Evolutionary conservation across 1,140 invertebrate genomes (phyloP).

Genomic region (Cydia fagiglandana): DNA sequence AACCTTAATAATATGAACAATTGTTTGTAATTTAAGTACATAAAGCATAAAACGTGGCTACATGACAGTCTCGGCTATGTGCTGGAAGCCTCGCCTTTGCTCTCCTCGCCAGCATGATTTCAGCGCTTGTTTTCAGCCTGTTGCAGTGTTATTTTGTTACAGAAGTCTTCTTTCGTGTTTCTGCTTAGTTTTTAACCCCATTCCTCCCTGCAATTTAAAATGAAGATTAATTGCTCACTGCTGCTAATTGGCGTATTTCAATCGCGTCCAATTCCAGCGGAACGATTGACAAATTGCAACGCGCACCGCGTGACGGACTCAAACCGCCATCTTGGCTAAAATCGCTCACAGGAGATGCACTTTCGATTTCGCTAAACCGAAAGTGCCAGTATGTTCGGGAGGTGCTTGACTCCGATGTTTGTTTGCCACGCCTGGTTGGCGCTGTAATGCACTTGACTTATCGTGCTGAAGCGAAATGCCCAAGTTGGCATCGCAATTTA

Average conservation of each 20-base stretch:
- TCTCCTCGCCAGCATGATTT: too few relatives aligned
- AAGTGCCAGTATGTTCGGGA: slow-evolving; percentile 71
- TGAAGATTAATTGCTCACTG: neutral
- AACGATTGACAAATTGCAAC: slow-evolving; percentile 58
- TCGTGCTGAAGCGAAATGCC: slow-evolving; percentile 59
- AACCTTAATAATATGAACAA: too few relatives aligned
- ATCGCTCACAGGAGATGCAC: slow-evolving; percentile 58
- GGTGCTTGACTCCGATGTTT: slow-evolving; percentile 72
- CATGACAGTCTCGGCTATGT: too few relatives aligned
- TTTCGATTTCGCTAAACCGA: slow-evolving; percentile 75
- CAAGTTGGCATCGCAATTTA: slow-evolving; percentile 62
- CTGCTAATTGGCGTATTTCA: slow-evolving; percentile 12
- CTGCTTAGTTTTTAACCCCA: too few relatives aligned
- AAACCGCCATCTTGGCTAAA: slow-evolving; percentile 56
- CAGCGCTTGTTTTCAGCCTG: too few relatives aligned
- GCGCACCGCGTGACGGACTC: slow-evolving; percentile 56
- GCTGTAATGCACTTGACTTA: slow-evolving; percentile 48
- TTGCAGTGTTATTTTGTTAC: too few relatives aligned
- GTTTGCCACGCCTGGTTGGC: slow-evolving; percentile 69
- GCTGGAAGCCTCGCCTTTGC: too few relatives aligned
- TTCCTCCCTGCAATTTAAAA: neutral
- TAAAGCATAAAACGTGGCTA: too few relatives aligned
- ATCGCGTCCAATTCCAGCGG: slow-evolving; percentile 35
- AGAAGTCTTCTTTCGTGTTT: too few relatives aligned
- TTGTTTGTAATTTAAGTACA: too few relatives aligned